These are phyloP conservation scores for Pyrrhopygopsis socrates DNA, from an alignment of 2,888 invertebrate genomes.

Conservation along the genomic window DNA sequence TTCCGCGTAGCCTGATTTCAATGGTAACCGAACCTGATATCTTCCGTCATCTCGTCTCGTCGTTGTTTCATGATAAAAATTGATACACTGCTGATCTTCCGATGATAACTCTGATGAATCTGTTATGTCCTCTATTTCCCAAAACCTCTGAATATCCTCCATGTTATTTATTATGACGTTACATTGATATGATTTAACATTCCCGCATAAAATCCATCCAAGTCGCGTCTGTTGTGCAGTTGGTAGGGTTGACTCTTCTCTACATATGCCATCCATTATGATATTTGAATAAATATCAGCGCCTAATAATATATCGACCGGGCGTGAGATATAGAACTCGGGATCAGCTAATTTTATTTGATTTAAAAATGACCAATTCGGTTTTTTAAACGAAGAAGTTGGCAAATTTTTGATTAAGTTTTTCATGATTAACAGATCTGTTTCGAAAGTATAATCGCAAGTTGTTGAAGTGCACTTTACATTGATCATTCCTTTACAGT, in stretches of 20 bases:
- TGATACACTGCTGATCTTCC: constrained; percentile 24
- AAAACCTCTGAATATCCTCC: constrained; percentile 34
- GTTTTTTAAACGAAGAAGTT: constrained; percentile 14
- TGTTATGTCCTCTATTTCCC: constrained; percentile 48
- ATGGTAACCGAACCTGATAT: not conserved
- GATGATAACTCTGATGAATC: not conserved
- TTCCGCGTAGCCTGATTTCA: too few relatives aligned
- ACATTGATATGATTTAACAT: constrained; percentile 33
- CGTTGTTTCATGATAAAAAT: constrained; percentile 41
- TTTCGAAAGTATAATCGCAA: constrained; percentile 36
- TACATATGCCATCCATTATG: constrained; percentile 24
- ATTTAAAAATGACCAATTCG: constrained; percentile 37
- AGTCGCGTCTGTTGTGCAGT: constrained; percentile 71
- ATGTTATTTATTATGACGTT: constrained; percentile 25
- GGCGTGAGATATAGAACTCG: constrained; percentile 43
- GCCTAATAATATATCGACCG: constrained; percentile 65
- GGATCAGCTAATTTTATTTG: constrained; percentile 46
- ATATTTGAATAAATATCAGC: constrained; percentile 10
- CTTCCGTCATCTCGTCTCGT: constrained; percentile 55
- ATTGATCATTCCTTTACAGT: constrained; percentile 56
- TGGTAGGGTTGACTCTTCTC: constrained; percentile 1
- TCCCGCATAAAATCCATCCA: constrained; percentile 77
- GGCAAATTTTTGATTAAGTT: constrained; percentile 52
- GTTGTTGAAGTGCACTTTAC: constrained; percentile 35
- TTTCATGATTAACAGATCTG: constrained; percentile 46